Base-by-base conservation (phyloP, 2,113 vertebrate genomes). In the Proterorhinus semilunaris region DNA sequence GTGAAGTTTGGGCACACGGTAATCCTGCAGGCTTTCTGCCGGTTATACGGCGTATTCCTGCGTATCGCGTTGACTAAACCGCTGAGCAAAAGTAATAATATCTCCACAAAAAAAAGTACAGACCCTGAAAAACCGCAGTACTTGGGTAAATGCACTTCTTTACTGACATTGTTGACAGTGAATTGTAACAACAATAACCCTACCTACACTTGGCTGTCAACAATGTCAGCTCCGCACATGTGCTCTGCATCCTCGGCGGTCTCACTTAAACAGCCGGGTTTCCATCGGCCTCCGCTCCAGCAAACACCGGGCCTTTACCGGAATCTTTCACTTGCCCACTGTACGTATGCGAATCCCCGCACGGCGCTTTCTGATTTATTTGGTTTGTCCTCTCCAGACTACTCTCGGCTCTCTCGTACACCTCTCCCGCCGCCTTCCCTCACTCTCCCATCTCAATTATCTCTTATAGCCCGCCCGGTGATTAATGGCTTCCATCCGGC, bases 401-500 rank as follows among this genome's bases (percentile, higher is more conserved):
- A 5, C 27, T 36, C 73, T 74, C 72, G 72, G 79, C 59, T 59
- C 58, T 61, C 43, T 44, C 58, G 6, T 55, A 51, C 53, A 50
- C 49, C 49, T 12, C 53, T 61, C 27, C 77, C 74, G 53, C 85
- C 79, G 78, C 87, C 83, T 87, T 79, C 77, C 15, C 86, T 87
- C 69, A 42, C 80, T 91, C 86, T 91, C 89, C 88, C 90, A 88
- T 85, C 86, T 89, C 89, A 92, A 92, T 90, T 90, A 93, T 92
- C 92, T 93, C 88, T 90, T 87, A 87, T 88, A 89, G 91, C 89
- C 90, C 90, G 86, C 86, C 83, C 90, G 83, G 91, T 93, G 93
- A 94, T 94, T 92, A 94, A 94, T 94, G 93, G 89, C 74, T 93
- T 94, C 93, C 92, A 94, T 94, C 93, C 91, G 86, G 91, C 86